Conservation (phyloP, 2,797 vertebrate species). For the Fistularia tabacaria region DNA sequence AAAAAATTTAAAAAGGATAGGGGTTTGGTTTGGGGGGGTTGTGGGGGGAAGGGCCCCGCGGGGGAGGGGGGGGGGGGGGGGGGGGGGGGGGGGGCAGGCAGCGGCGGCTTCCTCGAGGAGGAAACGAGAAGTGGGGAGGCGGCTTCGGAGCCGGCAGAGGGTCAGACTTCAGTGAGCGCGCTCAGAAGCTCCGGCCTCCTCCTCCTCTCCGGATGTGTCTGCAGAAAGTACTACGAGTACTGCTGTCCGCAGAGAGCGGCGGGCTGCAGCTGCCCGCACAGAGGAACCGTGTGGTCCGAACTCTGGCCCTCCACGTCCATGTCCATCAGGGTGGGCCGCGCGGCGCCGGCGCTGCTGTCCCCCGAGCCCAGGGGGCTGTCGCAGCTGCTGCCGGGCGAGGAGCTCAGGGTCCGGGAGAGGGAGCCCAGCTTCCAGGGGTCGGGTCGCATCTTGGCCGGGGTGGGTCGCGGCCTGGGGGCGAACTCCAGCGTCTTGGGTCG, state of each 20-base stretch:
- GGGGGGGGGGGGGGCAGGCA: constrained; percentile 17
- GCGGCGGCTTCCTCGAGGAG: constrained; percentile 25
- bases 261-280: constrained; percentile 72
- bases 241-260: constrained; percentile 68
- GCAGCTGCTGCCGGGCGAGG: constrained; percentile 81
- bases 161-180: constrained; percentile 41
- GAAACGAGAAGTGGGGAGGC: not conserved
- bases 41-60: too few relatives aligned
- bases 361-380: constrained; percentile 77
- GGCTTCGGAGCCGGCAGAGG: constrained; percentile 25
- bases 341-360: constrained; percentile 55
- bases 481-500: constrained; percentile 88
- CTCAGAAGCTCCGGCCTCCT: not conserved
- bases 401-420: constrained; percentile 79
- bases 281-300: constrained; percentile 80
- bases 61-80: too few relatives aligned
- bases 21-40: too few relatives aligned
- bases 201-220: not conserved
- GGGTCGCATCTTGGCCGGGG: constrained; percentile 73
- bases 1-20: too few relatives aligned
- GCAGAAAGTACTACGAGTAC: constrained; percentile 49
- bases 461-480: constrained; percentile 82
- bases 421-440: constrained; percentile 87
- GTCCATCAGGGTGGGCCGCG: constrained; percentile 82
- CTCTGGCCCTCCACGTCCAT: constrained; percentile 89